Conservation (phyloP, 2,888 invertebrate genomes). For the Axea sp. region DNA sequence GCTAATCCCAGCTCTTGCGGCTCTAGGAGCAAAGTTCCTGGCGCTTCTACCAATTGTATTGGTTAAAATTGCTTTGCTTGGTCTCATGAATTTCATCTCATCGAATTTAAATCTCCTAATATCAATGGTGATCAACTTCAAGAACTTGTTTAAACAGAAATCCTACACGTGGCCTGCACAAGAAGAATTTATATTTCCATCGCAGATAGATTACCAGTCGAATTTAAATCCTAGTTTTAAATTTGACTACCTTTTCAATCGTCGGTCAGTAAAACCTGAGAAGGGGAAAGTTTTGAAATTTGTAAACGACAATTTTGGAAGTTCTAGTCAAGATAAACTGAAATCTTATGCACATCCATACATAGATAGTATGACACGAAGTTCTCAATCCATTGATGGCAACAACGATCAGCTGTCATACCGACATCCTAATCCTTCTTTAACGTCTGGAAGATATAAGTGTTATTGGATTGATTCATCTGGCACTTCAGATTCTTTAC, state of each 20-base stretch:
- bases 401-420: conserved; percentile 25
- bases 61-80: conserved; percentile 71
- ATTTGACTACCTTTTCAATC: conserved; percentile 48
- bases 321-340: conserved; percentile 14
- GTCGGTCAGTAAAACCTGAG: conserved; percentile 46
- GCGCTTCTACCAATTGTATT: conserved; percentile 72
- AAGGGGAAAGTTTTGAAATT: conserved; percentile 20
- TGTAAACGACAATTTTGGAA: conserved; percentile 23
- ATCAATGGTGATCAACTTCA: conserved; percentile 68
- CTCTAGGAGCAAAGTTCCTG: conserved; percentile 72
- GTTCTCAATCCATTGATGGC: conserved; percentile 22
- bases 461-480: conserved; percentile 47
- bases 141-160: conserved; percentile 62
- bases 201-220: conserved; percentile 35
- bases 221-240: conserved; percentile 21
- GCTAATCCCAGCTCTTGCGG: conserved; percentile 71
- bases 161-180: conserved; percentile 43
- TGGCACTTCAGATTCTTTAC: conserved; percentile 1
- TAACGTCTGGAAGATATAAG: conserved; percentile 30
- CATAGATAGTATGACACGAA: background rate
- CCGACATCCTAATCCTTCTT: conserved; percentile 10
- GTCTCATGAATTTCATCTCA: conserved; percentile 71
- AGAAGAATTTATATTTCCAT: conserved; percentile 27
- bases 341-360: conserved; percentile 20
- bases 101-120: conserved; percentile 73